Conservation (phyloP, 2,797 vertebrate genomes). For the Petrocephalus sullivani region DNA sequence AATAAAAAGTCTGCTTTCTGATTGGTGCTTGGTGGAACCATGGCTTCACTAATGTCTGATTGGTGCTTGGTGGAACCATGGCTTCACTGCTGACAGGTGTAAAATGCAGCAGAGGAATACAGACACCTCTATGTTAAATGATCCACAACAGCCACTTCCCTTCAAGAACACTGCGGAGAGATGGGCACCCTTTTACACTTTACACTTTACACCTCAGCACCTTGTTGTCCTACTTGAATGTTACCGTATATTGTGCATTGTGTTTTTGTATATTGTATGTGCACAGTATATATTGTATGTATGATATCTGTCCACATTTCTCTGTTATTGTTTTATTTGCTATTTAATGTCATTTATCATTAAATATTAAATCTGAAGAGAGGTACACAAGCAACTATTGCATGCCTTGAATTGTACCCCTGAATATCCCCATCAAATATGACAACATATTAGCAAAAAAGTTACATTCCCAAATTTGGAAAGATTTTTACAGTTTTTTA, state of each 20-base stretch:
- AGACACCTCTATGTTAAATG: neutral
- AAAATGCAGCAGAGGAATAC: neutral
- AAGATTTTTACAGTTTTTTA: too few relatives aligned
- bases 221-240: neutral
- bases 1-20: neutral
- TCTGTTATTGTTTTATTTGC: neutral
- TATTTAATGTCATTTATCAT: neutral
- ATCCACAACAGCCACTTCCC: slow-evolving; percentile 20
- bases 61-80: neutral
- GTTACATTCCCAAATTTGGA: neutral
- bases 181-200: neutral
- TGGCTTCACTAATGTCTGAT: neutral
- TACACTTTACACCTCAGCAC: neutral
- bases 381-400: neutral
- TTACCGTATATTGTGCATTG: neutral
- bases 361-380: neutral
- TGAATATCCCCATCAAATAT: neutral
- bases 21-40: neutral
- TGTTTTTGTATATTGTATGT: neutral
- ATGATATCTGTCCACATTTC: neutral
- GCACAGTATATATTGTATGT: neutral
- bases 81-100: neutral
- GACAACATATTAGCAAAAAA: neutral
- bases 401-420: neutral
- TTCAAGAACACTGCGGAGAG: slow-evolving; percentile 15